These are phyloP conservation scores for Mystacornis crossleyi DNA, from an alignment of 2,113 vertebrate genomes.

Conservation along the genomic window DNA sequence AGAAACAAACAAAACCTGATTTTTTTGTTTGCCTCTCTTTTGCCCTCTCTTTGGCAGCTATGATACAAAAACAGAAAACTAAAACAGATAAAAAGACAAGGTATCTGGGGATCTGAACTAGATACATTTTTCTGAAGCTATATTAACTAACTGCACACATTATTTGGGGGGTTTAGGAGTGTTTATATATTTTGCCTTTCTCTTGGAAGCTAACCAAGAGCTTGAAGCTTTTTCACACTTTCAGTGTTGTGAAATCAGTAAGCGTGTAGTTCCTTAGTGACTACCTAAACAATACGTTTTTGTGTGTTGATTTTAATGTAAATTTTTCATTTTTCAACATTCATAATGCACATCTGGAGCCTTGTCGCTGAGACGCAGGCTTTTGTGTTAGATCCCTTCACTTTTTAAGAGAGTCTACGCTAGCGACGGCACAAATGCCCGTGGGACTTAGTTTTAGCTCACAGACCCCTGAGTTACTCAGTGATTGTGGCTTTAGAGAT, in stretches of 20 bases:
- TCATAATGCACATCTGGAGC: neutral
- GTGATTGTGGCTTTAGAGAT: neutral
- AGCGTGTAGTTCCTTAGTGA: neutral
- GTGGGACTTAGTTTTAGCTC: neutral
- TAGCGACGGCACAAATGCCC: neutral
- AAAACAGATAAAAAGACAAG: neutral
- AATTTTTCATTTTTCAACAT: neutral
- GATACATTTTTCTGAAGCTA: neutral
- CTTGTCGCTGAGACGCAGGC: neutral
- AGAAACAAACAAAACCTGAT: neutral
- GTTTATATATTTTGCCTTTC: neutral
- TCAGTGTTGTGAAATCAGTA: neutral
- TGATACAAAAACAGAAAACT: neutral
- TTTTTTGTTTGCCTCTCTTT: neutral
- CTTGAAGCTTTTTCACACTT: neutral
- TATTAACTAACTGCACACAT: neutral
- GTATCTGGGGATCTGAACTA: neutral
- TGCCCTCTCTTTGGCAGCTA: neutral
- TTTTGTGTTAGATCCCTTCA: neutral
- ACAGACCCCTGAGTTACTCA: neutral
- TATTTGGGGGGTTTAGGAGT: neutral
- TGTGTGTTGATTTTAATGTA: neutral
- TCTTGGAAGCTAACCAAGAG: neutral
- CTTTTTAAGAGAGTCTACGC: neutral
- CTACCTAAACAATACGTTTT: neutral